Evolutionary conservation across 2,113 vertebrate species (phyloP).

Genomic region (Microtus pennsylvanicus): DNA sequence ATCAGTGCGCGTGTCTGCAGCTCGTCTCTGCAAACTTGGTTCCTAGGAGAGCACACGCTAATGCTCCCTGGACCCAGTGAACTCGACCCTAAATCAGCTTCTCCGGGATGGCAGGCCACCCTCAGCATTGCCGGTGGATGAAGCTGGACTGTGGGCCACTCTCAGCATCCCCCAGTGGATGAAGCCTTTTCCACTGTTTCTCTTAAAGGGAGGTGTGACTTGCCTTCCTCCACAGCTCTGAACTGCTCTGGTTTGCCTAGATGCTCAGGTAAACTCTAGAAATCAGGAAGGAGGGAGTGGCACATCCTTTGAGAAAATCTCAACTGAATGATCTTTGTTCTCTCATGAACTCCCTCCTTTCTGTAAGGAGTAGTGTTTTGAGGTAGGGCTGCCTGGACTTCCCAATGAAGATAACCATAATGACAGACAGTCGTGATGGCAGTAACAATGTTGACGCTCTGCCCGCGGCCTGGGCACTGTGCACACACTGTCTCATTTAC

Average conservation of each 20-base stretch:
- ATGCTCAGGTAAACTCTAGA: background rate
- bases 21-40: background rate
- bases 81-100: background rate
- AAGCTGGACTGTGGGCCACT: background rate
- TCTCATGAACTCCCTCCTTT: background rate
- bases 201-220: background rate
- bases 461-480: background rate
- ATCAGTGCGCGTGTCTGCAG: no score
- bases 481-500: background rate
- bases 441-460: background rate
- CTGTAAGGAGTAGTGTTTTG: background rate
- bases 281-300: background rate
- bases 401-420: background rate
- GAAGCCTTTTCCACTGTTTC: background rate
- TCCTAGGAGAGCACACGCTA: background rate
- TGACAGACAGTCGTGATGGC: background rate
- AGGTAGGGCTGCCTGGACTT: background rate
- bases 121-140: background rate
- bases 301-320: background rate
- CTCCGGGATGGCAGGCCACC: background rate
- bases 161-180: background rate
- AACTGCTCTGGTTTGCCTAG: background rate
- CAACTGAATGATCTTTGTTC: background rate
- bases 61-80: rapidly evolving
- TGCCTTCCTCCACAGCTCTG: background rate